A percentile compares a stretch with the other conserved stretches of the same genome.
Evolutionary conservation across 2,888 invertebrate species (phyloP).

Genomic region (Lasioglossum vierecki): DNA sequence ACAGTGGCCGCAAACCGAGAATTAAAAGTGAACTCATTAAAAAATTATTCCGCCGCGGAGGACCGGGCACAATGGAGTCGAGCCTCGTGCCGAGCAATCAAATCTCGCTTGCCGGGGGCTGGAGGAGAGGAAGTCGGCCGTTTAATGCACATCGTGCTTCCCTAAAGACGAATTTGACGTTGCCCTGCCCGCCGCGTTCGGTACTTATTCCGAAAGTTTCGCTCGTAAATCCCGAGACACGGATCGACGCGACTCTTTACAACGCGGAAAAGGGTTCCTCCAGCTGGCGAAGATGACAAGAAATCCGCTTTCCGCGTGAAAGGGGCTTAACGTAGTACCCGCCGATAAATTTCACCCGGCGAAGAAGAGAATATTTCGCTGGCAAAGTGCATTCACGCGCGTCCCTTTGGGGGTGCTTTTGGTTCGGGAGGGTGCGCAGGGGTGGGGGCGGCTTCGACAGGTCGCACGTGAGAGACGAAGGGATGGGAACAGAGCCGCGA

Average conservation of each 20-base stretch:
- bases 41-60: constrained; percentile 4
- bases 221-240: constrained; percentile 52
- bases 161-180: constrained; percentile 36
- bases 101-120: not conserved
- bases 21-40: constrained; percentile 11
- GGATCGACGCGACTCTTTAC: constrained; percentile 51
- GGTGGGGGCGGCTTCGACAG: constrained; percentile 41
- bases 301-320: constrained; percentile 68
- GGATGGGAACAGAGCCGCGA: constrained; percentile 32
- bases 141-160: constrained; percentile 36
- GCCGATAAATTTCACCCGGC: constrained; percentile 71
- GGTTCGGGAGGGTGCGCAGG: constrained; percentile 24
- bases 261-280: constrained; percentile 29
- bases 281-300: constrained; percentile 60
- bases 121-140: constrained; percentile 20
- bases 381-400: constrained; percentile 77
- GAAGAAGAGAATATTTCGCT: constrained; percentile 66
- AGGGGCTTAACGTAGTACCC: constrained; percentile 63
- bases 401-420: constrained; percentile 55
- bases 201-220: constrained; percentile 39
- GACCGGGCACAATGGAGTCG: not conserved
- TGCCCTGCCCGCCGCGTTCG: not conserved
- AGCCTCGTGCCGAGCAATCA: constrained; percentile 27
- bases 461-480: constrained; percentile 21
- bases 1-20: not conserved